Conservation (phyloP, 2,888 invertebrate genomes). For the Atethmia centrago region DNA sequence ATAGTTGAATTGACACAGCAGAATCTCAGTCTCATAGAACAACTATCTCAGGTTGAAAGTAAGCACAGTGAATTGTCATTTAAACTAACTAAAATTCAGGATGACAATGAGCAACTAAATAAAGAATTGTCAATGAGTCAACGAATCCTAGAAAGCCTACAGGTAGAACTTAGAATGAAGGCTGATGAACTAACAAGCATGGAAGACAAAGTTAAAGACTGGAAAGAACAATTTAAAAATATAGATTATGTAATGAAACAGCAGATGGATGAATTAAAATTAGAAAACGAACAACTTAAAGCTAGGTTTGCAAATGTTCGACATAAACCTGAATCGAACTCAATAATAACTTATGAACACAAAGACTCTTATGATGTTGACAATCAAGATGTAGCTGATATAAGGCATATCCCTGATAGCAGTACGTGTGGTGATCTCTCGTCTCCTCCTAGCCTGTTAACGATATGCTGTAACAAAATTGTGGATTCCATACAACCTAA, state of each 20-base stretch:
- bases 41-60: constrained; percentile 66
- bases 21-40: constrained; percentile 68
- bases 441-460: constrained; percentile 81
- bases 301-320: constrained; percentile 49
- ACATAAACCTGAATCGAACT: constrained; percentile 32
- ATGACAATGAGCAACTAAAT: constrained; percentile 68
- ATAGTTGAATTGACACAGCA: constrained; percentile 70
- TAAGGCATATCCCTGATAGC: constrained; percentile 12
- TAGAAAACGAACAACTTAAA: constrained; percentile 77
- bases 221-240: constrained; percentile 74
- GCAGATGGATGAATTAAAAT: constrained; percentile 73
- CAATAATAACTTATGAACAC: constrained; percentile 38
- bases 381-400: constrained; percentile 27
- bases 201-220: constrained; percentile 73
- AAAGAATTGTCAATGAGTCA: constrained; percentile 70
- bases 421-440: constrained; percentile 58
- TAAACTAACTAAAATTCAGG: constrained; percentile 68
- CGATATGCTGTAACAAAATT: constrained; percentile 81
- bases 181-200: constrained; percentile 74
- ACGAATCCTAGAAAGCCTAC: constrained; percentile 71
- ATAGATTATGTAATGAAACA: constrained; percentile 74
- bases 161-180: constrained; percentile 76
- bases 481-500: constrained; percentile 74
- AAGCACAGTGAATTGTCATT: constrained; percentile 64
- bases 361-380: constrained; percentile 44